Evolutionary conservation across 2,113 vertebrate species (phyloP).

Genomic region (Passer montanus): DNA sequence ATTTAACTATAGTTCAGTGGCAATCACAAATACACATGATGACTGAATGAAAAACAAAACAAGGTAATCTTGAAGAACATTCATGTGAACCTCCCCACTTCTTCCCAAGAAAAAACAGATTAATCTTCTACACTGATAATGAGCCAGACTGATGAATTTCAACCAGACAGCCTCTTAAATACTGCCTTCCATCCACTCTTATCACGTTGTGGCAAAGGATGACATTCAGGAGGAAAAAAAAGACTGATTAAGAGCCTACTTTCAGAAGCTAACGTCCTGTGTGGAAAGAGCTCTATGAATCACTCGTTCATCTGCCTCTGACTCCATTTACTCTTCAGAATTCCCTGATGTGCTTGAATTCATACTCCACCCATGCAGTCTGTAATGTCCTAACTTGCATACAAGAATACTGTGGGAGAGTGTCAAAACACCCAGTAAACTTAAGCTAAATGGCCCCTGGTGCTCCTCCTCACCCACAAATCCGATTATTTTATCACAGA

Average conservation of each 20-base stretch:
- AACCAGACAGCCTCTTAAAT: not conserved
- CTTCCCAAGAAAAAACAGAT: not conserved
- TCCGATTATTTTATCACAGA: not conserved
- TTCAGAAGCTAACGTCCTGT: not conserved
- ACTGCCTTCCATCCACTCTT: not conserved
- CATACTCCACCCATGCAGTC: not conserved
- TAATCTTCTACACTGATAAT: not conserved
- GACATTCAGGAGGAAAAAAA: not conserved
- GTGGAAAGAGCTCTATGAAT: not conserved
- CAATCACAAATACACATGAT: not conserved
- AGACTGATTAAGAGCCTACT: slow-evolving; percentile 23
- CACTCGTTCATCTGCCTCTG: not conserved
- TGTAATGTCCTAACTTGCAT: not conserved
- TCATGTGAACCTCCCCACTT: not conserved
- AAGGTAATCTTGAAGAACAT: not conserved
- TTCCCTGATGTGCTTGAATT: not conserved
- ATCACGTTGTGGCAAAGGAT: not conserved
- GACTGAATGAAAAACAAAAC: not conserved
- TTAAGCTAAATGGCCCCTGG: not conserved
- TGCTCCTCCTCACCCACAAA: not conserved
- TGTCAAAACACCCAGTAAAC: not conserved
- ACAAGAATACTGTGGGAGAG: not conserved
- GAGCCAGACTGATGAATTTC: not conserved
- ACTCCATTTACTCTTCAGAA: slow-evolving; percentile 10
- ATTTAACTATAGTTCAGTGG: not conserved